Evolutionary conservation across 2,888 invertebrate genomes (phyloP), one percentile per base, ranked within the genome.

Genomic region (Leptopterna dolabrata): DNA sequence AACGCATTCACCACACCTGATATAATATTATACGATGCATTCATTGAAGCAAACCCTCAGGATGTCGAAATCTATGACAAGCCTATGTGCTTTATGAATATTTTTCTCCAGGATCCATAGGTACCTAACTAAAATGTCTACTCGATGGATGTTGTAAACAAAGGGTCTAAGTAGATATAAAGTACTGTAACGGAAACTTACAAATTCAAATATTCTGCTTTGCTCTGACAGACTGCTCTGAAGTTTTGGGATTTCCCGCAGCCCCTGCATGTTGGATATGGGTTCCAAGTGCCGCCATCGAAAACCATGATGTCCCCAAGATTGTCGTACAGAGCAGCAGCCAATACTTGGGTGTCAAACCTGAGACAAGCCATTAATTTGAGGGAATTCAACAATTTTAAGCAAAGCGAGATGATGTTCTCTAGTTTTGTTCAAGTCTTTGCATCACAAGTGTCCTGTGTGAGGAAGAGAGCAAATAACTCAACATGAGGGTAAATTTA

Each of bases 1-100:
- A 1, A 87, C 87, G 51, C 87, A 87, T 36, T 87, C 87, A 11
- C 87, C 87, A 73, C 87, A 87, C 30, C 87, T 87, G 36, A 36
- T 36, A 36, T 36, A 4, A 36, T 7, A 7, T 2, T 4, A 36
- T 4, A 36, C 16, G 14, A 47, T 19, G 7, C 36, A 36, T 36
- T 4, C 36, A 36, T 36, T 36, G 2, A n/a, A n/a, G 36, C 7
- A 7, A 36, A n/a, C 9, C n/a, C 7, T 41, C 6, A 19, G 36
- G 14, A 36, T 36, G 7, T 19, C 13, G 27, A 36, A 76, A 76
- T 30, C n/a, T 30, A 29, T 76, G 2, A 30, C 9, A 36, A 19
- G 16, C 19, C 13, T n/a, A n/a, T n/a, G n/a, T n/a, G n/a, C n/a
- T n/a, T n/a, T n/a, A n/a, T n/a, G n/a, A n/a, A n/a, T n/a, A n/a